Evolutionary conservation across 1,140 invertebrate species (phyloP).

Genomic region (Drosophila kikkawai): DNA sequence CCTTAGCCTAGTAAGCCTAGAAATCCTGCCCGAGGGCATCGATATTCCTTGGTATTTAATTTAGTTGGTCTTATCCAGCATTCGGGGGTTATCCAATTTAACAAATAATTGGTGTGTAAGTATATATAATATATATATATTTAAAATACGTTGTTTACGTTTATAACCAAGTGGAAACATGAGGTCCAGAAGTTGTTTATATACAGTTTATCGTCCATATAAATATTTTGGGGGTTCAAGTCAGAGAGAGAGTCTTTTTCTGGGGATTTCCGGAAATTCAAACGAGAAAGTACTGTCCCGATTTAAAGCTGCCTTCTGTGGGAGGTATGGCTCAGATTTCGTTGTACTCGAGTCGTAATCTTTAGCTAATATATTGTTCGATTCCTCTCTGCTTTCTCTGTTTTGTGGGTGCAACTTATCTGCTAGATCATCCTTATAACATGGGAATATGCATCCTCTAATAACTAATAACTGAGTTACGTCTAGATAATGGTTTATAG

Average conservation of each 20-base stretch:
- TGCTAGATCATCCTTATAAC: conserved; percentile 45
- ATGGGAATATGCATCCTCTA: conserved; percentile 36
- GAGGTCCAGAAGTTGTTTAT: conserved; percentile 80
- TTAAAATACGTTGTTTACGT: conserved; percentile 49
- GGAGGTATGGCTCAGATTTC: conserved; percentile 53
- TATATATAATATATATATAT: conserved; percentile 28
- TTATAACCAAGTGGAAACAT: conserved; percentile 59
- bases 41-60: conserved; percentile 59
- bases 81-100: conserved; percentile 62
- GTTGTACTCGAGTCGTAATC: conserved; percentile 61
- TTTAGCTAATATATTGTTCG: conserved; percentile 29
- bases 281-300: conserved; percentile 16
- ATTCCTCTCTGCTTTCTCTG: conserved; percentile 12
- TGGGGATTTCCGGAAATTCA: conserved; percentile 3
- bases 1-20: conserved; percentile 47
- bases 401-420: conserved; percentile 32
- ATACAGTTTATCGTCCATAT: conserved; percentile 44
- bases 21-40: conserved; percentile 48
- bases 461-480: conserved; percentile 40
- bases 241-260: conserved; percentile 9
- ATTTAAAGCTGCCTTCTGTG: conserved; percentile 50
- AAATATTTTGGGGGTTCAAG: conserved; percentile 12
- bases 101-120: conserved; percentile 52
- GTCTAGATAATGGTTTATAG: conserved; percentile 40
- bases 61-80: conserved; percentile 82